Evolutionary conservation across 2,888 invertebrate species (phyloP), one percentile per base, ranked within the genome.

Genomic region (Papilio demoleus): DNA sequence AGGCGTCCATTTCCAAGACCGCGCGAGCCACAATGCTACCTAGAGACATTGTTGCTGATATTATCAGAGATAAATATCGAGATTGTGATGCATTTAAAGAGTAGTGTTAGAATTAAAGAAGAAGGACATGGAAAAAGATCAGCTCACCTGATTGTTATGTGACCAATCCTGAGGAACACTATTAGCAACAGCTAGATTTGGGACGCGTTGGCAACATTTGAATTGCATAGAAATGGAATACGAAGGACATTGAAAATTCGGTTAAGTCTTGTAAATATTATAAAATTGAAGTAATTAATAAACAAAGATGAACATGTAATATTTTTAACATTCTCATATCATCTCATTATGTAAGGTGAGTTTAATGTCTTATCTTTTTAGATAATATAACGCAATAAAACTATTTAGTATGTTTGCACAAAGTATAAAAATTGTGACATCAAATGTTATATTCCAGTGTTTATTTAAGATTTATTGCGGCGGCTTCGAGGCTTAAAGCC

Each of bases 11-110:
- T 27, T 76, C 89, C 8, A 92, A 92, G 76, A 92, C 92, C 1
- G 90, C 89, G 1, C 82, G 88, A 63, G 92, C 92, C 6, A 92
- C 92, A 0, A 91, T 92, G 92, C 78, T 92, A 62, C 92, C 92
- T 5, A 82, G 82, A 73, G 92, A 92, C 68, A 91, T 92, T 47
- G 89, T 92, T 9, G 92, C 89, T 5, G 90, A 91, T 67, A 92
- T 92, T 38, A 84, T 92, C 71, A 81, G 89, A 72, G 92, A 92
- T 74, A 90, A 89, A 78, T 87, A 87, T 74, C 79, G 86, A 67
- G 79, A 79, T 56, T 76, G 70, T 75, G 2, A 65, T 36, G 31
- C 17, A 17, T n/a, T 22, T n/a, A 56, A 56, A 31, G 61, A 59
- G 22, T 38, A 56, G 17, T n/a, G 22, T 59, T 2, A 22, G 22